Conservation (phyloP, 2,113 vertebrate species). For the Mystacornis crossleyi region DNA sequence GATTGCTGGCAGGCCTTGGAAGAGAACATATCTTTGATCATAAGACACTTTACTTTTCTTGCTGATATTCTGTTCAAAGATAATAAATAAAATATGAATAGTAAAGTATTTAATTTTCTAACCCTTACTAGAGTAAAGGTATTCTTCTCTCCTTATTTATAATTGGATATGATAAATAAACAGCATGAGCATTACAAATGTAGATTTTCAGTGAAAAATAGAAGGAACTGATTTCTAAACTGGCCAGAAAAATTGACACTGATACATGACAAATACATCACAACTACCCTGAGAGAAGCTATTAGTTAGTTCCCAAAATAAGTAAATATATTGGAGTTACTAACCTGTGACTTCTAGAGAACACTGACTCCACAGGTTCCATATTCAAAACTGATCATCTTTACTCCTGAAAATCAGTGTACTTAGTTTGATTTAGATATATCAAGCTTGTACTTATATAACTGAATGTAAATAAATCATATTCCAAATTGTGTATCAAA, state of each 20-base stretch:
- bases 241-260: neutral
- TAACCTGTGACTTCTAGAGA: neutral
- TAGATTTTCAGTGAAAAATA: neutral
- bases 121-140: neutral
- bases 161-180: neutral
- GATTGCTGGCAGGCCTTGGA: neutral
- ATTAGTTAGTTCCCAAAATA: neutral
- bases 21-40: rapidly evolving
- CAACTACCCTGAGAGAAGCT: neutral
- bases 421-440: neutral
- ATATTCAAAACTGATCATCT: neutral
- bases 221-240: neutral
- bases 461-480: neutral
- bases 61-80: neutral
- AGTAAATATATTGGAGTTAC: neutral
- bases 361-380: neutral
- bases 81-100: neutral
- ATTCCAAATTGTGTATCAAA: neutral
- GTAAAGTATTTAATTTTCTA: neutral
- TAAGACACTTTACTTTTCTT: neutral
- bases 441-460: neutral
- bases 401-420: neutral
- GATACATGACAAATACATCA: neutral
- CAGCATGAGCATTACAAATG: neutral
- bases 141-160: neutral